Conservation (phyloP, 2,797 vertebrate species). For the Neopelma chrysocephalum region DNA sequence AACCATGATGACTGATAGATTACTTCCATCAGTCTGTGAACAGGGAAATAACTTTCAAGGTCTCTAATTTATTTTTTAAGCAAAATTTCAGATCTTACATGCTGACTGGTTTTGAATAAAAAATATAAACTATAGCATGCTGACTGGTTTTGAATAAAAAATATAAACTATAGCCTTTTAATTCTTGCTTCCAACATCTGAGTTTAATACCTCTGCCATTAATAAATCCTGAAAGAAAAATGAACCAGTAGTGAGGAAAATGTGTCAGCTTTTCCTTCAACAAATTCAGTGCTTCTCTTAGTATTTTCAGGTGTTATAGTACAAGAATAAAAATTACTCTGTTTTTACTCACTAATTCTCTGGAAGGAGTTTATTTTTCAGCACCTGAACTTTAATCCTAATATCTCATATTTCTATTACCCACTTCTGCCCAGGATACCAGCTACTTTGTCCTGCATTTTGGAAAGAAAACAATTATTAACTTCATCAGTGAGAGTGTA, state of each 20-base stretch:
- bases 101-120: not conserved
- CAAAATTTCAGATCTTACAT: not conserved
- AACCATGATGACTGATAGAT: not conserved
- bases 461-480: not conserved
- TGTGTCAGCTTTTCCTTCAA: not conserved
- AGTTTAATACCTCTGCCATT: not conserved
- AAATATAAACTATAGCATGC: not conserved
- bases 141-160: not conserved
- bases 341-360: not conserved
- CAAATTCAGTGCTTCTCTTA: not conserved
- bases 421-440: not conserved
- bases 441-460: not conserved
- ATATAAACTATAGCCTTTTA: not conserved
- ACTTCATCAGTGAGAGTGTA: not conserved
- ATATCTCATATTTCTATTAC: not conserved
- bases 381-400: not conserved
- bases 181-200: not conserved
- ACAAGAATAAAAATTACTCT: not conserved
- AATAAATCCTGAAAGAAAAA: not conserved
- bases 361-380: not conserved
- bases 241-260: not conserved
- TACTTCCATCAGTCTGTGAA: not conserved
- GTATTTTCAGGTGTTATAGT: not conserved
- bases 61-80: not conserved
- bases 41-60: not conserved